Evolutionary conservation across 2,113 vertebrate genomes (phyloP).

Genomic region (Cyanoramphus novaezelandiae): DNA sequence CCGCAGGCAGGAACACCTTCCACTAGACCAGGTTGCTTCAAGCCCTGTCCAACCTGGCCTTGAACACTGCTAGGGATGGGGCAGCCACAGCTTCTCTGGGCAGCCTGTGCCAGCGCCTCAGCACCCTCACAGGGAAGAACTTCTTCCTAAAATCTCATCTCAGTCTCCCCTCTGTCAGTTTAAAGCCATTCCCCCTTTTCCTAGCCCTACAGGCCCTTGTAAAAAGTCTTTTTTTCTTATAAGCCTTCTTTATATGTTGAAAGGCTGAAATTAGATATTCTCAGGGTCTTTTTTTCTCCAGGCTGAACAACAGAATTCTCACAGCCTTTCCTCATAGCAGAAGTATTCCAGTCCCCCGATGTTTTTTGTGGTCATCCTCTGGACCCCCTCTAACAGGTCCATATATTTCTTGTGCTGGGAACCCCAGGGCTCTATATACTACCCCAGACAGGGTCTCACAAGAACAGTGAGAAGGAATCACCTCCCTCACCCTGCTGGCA

Average conservation of each 20-base stretch:
- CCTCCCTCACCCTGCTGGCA: accelerated
- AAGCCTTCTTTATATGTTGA: not conserved
- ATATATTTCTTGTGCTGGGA: not conserved
- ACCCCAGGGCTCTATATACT: accelerated
- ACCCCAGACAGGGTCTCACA: not conserved
- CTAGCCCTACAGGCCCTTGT: not conserved
- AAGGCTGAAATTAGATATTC: accelerated
- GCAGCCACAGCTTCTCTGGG: not conserved
- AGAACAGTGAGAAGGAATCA: not conserved
- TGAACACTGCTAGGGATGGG: accelerated
- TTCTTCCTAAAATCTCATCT: not conserved
- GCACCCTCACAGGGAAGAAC: not conserved
- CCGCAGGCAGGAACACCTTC: not conserved
- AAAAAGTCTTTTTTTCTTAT: not conserved
- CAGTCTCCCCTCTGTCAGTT: not conserved
- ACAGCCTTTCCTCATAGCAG: not conserved
- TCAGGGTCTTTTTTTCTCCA: not conserved
- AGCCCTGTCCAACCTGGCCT: accelerated
- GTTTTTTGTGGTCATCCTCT: not conserved
- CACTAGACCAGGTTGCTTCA: not conserved
- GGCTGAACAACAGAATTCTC: not conserved
- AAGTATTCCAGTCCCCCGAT: not conserved
- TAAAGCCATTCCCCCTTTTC: not conserved
- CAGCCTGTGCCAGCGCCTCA: not conserved
- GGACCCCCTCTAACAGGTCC: not conserved